A percentile compares a stretch with the other conserved stretches of the same genome.
phyloP scores from a whole-genome alignment of 2,888 invertebrate genomes.

The Agonum fuliginosum region DNA sequence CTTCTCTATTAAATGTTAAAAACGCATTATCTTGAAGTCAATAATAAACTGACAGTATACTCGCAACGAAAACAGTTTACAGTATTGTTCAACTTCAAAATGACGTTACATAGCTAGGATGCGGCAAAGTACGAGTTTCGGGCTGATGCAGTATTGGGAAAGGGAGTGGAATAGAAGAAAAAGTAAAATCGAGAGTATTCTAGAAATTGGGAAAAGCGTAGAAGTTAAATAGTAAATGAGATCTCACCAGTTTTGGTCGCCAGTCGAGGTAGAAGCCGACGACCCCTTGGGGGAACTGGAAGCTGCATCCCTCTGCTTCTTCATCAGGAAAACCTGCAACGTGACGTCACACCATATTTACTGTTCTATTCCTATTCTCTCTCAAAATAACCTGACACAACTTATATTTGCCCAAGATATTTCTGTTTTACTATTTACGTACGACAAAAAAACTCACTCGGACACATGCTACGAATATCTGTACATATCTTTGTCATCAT shows the following conservation, averaged over 20 bases:
- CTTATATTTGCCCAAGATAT: slow-evolving; percentile 50
- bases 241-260: slow-evolving; percentile 86
- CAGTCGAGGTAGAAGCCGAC: slow-evolving; percentile 78
- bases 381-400: slow-evolving; percentile 19
- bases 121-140: too few species aligned
- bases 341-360: background rate
- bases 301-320: slow-evolving; percentile 86
- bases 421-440: slow-evolving; percentile 50
- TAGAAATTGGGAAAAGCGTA: background rate
- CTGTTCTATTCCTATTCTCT: background rate
- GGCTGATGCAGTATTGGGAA: too few species aligned
- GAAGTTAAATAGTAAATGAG: background rate
- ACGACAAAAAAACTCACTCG: slow-evolving; percentile 42
- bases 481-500: too few species aligned
- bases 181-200: background rate
- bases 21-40: too few species aligned
- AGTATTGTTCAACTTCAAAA: too few species aligned
- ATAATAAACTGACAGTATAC: too few species aligned
- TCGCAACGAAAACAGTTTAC: too few species aligned
- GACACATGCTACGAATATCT: slow-evolving; percentile 23
- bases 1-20: too few species aligned
- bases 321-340: slow-evolving; percentile 84
- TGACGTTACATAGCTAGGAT: too few species aligned
- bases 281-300: slow-evolving; percentile 80
- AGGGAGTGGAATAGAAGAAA: background rate